phyloP scores from a whole-genome alignment of 2,797 vertebrate genomes.

The Coracias cyanogaster region DNA sequence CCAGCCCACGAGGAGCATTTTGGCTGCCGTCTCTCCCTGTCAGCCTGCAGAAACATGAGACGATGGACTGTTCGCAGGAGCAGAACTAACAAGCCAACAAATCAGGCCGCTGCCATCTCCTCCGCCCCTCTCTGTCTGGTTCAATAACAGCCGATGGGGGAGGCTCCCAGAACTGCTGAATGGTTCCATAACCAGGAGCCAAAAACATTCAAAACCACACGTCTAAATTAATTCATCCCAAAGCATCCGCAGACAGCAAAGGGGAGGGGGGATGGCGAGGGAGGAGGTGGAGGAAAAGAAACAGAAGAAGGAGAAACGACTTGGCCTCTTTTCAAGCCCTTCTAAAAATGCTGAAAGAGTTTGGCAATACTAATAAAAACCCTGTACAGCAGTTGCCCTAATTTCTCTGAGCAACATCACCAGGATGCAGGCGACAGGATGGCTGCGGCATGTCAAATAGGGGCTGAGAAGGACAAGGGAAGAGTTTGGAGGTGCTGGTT shows the following conservation, averaged over 20 bases:
- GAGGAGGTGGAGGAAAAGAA: slow-evolving; percentile 29
- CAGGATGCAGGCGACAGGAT: background rate
- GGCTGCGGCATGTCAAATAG: slow-evolving; percentile 13
- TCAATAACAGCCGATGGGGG: slow-evolving; percentile 37
- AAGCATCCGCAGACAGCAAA: slow-evolving; percentile 7
- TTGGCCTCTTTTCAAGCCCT: slow-evolving; percentile 47
- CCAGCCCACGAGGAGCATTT: background rate
- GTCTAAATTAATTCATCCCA: slow-evolving; percentile 38
- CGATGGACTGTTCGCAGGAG: background rate
- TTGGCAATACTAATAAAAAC: slow-evolving; percentile 52
- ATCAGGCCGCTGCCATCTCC: slow-evolving; percentile 67
- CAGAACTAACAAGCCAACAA: slow-evolving; percentile 65
- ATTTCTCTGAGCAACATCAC: background rate
- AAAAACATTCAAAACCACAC: slow-evolving; percentile 52
- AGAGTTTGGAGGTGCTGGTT: background rate
- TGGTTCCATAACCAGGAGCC: slow-evolving; percentile 47
- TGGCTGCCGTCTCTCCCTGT: background rate
- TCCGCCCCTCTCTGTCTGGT: slow-evolving; percentile 71
- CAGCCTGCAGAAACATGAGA: slow-evolving; percentile 50
- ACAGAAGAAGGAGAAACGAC: slow-evolving; percentile 16
- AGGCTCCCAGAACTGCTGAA: slow-evolving; percentile 42
- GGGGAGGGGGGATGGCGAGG: rapidly evolving
- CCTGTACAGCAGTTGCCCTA: slow-evolving; percentile 29
- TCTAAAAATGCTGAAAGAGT: slow-evolving; percentile 50
- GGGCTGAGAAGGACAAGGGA: background rate